phyloP scores from a whole-genome alignment of 2,888 invertebrate species.

The Hydrotaea diabolus region DNA sequence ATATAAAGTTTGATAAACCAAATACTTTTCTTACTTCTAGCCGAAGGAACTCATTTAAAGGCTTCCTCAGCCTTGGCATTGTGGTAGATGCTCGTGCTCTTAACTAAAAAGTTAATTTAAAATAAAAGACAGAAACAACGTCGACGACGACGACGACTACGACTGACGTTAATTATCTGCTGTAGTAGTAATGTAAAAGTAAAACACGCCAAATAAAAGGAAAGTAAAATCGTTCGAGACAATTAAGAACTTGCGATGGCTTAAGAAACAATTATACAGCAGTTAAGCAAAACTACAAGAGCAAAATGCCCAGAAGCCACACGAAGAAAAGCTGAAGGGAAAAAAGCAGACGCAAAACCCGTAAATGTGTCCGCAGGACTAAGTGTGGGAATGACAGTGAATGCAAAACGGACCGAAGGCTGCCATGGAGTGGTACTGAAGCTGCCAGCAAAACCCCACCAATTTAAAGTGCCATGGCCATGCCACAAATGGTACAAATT shows the following conservation, averaged over 20 bases:
- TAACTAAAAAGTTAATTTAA: conserved; percentile 26
- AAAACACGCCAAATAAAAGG: conserved; percentile 6
- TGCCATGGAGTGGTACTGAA: neutral
- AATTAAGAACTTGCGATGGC: conserved; percentile 35
- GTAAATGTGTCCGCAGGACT: neutral
- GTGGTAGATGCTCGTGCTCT: too few species aligned
- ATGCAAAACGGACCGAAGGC: neutral
- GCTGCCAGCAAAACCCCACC: neutral
- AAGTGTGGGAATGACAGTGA: neutral
- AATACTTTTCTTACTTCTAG: neutral
- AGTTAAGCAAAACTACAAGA: conserved; percentile 9
- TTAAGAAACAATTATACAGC: conserved; percentile 33
- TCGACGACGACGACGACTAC: neutral
- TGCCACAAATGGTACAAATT: conserved; percentile 40
- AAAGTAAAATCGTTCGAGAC: conserved; percentile 4
- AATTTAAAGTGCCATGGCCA: conserved; percentile 14
- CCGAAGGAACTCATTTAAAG: neutral
- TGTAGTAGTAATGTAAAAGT: conserved; percentile 15
- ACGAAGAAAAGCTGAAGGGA: neutral
- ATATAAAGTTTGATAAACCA: neutral
- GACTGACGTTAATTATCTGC: conserved; percentile 32
- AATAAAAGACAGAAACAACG: neutral
- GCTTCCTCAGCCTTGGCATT: neutral
- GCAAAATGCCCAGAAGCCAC: neutral
- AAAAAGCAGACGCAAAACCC: neutral